Evolutionary conservation across 1,140 invertebrate species (phyloP).

Genomic region (Drosophila santomea): DNA sequence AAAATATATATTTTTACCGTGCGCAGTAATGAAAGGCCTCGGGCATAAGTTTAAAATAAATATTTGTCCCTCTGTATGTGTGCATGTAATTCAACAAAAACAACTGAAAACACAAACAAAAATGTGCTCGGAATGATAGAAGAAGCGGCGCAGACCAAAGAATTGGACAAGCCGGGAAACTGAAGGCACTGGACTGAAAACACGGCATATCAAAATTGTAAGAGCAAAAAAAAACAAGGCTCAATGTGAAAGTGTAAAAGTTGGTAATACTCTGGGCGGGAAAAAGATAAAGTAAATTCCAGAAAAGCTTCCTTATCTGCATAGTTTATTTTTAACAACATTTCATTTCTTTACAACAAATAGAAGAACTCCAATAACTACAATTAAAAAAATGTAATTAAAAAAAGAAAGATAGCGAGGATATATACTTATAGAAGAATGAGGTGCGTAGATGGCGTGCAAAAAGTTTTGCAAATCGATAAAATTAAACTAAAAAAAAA

Average conservation of each 20-base stretch:
- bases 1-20: conserved; percentile 63
- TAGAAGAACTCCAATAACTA: no score
- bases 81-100: conserved; percentile 82
- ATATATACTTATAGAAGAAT: no score
- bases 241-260: conserved; percentile 20
- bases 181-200: conserved; percentile 46
- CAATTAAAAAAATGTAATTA: no score
- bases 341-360: no score
- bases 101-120: conserved; percentile 51
- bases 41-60: conserved; percentile 83
- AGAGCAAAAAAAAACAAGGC: conserved; percentile 13
- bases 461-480: no score
- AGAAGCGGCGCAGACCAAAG: conserved; percentile 51
- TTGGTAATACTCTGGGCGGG: conserved; percentile 2
- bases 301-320: no score
- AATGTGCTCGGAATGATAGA: conserved; percentile 50
- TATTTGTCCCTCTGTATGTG: conserved; percentile 70
- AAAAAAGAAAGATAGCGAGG: no score
- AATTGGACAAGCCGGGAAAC: conserved; percentile 45
- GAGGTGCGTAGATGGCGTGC: no score
- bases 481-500: no score
- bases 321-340: no score
- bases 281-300: no score
- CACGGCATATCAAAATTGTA: conserved; percentile 66
- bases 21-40: conserved; percentile 81